Percentiles rank a stretch among this genome's conserved stretches.
These are phyloP conservation scores for Eulemur rubriventer DNA, from an alignment of 2,797 vertebrate species.

Conservation along the genomic window DNA sequence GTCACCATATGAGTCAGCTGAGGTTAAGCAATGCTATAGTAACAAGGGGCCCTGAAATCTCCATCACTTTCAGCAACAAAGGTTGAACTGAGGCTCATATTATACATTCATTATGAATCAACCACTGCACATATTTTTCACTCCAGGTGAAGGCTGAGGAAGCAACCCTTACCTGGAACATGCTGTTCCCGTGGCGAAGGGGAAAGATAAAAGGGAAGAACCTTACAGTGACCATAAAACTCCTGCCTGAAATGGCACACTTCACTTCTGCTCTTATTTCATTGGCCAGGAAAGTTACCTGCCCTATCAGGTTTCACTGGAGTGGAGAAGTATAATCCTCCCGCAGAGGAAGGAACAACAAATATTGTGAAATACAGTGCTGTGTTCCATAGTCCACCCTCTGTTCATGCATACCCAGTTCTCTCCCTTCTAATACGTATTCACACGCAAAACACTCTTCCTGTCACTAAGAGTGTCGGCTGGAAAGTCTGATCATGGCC, in stretches of 20 bases:
- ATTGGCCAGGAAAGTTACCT: neutral
- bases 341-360: neutral
- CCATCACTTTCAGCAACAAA: neutral
- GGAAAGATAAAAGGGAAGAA: neutral
- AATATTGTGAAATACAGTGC: neutral
- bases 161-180: neutral
- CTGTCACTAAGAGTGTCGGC: neutral
- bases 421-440: neutral
- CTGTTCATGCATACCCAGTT: neutral
- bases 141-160: neutral
- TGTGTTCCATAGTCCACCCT: neutral
- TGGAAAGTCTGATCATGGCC: neutral
- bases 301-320: neutral
- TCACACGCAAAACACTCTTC: neutral
- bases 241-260: neutral
- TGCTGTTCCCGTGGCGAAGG: neutral
- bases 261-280: neutral
- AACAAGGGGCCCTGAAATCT: neutral
- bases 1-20: neutral
- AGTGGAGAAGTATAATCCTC: neutral
- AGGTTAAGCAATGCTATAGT: neutral
- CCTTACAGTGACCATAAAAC: neutral
- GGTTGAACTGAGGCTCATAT: neutral
- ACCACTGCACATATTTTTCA: neutral
- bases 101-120: neutral